Conservation (phyloP, 2,113 vertebrate species). For the Onychostoma macrolepis region DNA sequence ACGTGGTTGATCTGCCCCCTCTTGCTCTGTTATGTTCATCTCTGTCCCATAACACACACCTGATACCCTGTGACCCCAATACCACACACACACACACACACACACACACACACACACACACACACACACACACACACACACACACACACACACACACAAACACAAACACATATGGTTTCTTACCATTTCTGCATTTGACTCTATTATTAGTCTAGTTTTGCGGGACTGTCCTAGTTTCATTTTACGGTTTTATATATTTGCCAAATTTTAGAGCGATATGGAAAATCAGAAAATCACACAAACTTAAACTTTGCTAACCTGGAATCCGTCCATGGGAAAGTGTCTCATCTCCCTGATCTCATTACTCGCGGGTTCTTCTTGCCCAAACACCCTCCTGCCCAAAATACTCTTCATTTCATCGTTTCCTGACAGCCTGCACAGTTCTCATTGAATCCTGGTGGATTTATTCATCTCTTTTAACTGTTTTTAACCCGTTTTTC, state of each 20-base stretch:
- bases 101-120: not conserved
- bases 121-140: not conserved
- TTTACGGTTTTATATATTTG: not conserved
- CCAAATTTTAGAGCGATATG: not conserved
- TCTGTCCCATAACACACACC: conserved; percentile 30
- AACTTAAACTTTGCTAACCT: not conserved
- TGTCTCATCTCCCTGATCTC: conserved; percentile 8
- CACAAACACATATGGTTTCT: not conserved
- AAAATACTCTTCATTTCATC: not conserved
- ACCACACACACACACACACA: not conserved
- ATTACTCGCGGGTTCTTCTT: not conserved
- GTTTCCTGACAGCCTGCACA: not conserved
- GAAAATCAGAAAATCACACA: not conserved
- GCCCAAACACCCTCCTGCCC: not conserved
- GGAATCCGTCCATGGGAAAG: not conserved
- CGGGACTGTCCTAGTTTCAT: not conserved
- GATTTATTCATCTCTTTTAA: not conserved
- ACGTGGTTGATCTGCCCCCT: not conserved
- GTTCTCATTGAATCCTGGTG: not conserved
- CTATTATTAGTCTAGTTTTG: not conserved
- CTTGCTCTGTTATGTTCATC: not conserved
- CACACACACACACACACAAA: not conserved
- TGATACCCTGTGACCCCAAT: conserved; percentile 44
- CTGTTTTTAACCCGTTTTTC: not conserved
- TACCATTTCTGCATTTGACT: not conserved